These are phyloP conservation scores for Sceloporus undulatus DNA, from an alignment of 2,113 vertebrate species.

Conservation along the genomic window DNA sequence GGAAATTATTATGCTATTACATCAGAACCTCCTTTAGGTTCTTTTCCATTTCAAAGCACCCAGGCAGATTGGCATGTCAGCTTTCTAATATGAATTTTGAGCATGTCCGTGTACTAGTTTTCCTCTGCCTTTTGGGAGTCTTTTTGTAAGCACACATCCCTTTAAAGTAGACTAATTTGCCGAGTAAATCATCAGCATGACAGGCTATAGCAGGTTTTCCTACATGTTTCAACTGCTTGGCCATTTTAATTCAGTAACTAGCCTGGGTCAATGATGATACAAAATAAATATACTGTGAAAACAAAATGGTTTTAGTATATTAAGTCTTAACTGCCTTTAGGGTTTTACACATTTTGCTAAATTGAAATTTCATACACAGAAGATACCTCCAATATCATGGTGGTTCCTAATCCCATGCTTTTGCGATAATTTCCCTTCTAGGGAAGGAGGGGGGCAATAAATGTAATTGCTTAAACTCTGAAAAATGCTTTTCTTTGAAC, in stretches of 20 bases:
- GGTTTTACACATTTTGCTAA: conserved; percentile 74
- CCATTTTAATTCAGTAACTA: conserved; percentile 69
- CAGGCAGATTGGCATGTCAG: conserved; percentile 6
- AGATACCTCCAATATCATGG: conserved; percentile 65
- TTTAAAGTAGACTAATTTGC: conserved; percentile 39
- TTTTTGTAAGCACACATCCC: not conserved
- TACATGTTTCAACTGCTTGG: conserved; percentile 40
- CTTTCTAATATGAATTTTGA: conserved; percentile 14
- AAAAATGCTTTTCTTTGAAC: conserved; percentile 81
- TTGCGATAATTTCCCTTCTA: conserved; percentile 74
- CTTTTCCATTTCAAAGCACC: conserved; percentile 15
- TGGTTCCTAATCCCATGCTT: conserved; percentile 73
- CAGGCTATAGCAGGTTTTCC: conserved; percentile 27
- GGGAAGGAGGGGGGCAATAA: conserved; percentile 69
- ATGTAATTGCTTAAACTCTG: conserved; percentile 81
- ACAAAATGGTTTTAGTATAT: conserved; percentile 67
- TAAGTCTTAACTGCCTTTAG: conserved; percentile 64
- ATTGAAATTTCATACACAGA: conserved; percentile 79
- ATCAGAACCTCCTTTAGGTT: not conserved
- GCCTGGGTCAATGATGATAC: conserved; percentile 63
- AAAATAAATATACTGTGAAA: conserved; percentile 75
- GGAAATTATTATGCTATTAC: conserved; percentile 14
- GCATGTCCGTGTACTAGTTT: not conserved
- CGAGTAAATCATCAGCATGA: conserved; percentile 31
- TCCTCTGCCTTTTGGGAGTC: not conserved